Percentiles rank a stretch among this genome's conserved stretches.
Conservation (phyloP, 1,140 invertebrate genomes). For the Meloidogyne chitwoodi region DNA sequence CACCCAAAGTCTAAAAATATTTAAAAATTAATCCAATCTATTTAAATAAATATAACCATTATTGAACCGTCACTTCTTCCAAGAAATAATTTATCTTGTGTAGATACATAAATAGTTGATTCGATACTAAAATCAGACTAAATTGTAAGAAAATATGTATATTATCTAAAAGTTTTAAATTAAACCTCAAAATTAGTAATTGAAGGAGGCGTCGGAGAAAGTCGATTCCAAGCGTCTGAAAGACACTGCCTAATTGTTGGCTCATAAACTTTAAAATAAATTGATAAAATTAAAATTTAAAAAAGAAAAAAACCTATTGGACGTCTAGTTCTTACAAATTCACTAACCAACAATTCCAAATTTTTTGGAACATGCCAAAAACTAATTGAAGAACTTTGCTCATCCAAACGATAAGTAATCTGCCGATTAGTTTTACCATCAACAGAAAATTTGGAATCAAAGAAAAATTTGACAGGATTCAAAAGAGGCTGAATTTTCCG, state of each 20-base stretch:
- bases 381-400: slow-evolving; percentile 38
- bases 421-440: slow-evolving; percentile 65
- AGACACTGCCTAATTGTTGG: slow-evolving; percentile 44
- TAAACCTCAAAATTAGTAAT: slow-evolving; percentile 38
- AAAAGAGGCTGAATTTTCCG: slow-evolving; percentile 23
- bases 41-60: background rate
- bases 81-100: slow-evolving; percentile 84
- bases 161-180: background rate
- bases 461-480: slow-evolving; percentile 48
- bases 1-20: slow-evolving; percentile 82
- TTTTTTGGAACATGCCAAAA: slow-evolving; percentile 51
- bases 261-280: slow-evolving; percentile 48
- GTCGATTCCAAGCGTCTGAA: slow-evolving; percentile 40
- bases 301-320: slow-evolving; percentile 36
- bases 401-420: slow-evolving; percentile 63
- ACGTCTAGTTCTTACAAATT: slow-evolving; percentile 41
- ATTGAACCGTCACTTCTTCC: slow-evolving; percentile 88
- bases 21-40: background rate
- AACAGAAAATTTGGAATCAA: slow-evolving; percentile 15
- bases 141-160: no score
- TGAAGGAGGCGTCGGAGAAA: slow-evolving; percentile 41
- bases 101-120: slow-evolving; percentile 83
- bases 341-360: slow-evolving; percentile 44
- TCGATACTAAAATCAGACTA: slow-evolving; percentile 68
- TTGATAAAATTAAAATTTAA: background rate